phyloP scores from a whole-genome alignment of 2,888 invertebrate genomes.

The Oscheius sp. region DNA sequence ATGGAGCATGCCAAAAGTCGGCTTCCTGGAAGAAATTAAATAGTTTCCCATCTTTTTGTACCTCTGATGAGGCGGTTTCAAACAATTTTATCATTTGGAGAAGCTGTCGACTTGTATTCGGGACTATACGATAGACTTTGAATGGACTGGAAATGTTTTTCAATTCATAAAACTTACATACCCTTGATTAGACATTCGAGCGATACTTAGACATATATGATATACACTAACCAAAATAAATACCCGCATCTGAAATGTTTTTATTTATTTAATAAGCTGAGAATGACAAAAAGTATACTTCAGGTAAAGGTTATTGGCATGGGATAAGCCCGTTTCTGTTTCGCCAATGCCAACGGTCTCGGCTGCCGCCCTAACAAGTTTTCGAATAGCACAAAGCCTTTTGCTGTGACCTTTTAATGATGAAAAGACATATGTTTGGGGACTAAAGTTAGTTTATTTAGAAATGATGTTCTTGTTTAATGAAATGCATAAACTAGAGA shows the following conservation, averaged over 20 bases:
- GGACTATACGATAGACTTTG: constrained; percentile 61
- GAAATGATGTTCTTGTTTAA: not conserved
- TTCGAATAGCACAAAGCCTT: not conserved
- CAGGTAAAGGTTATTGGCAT: not conserved
- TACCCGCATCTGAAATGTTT: constrained; percentile 21
- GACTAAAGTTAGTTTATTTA: not conserved
- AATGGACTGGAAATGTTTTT: constrained; percentile 42
- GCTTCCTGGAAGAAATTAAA: constrained; percentile 32
- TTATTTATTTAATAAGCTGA: not conserved
- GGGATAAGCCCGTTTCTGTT: constrained; percentile 10
- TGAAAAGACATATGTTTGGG: not conserved
- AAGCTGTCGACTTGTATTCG: constrained; percentile 51
- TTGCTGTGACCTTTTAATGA: constrained; percentile 7
- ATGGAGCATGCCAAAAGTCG: constrained; percentile 67
- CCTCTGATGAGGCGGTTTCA: constrained; percentile 51
- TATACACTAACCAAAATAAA: not conserved
- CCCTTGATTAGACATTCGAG: not conserved
- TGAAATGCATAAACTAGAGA: too few relatives aligned
- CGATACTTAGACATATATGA: not conserved
- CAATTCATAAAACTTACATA: not conserved
- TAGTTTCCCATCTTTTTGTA: not conserved
- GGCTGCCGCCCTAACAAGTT: constrained; percentile 16
- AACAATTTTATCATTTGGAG: constrained; percentile 52
- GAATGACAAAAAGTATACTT: not conserved
- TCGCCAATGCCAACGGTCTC: constrained; percentile 21